Evolutionary conservation across 2,888 invertebrate genomes (phyloP), one percentile per base, ranked within the genome.

Genomic region (Acanthosepion pharaonis): DNA sequence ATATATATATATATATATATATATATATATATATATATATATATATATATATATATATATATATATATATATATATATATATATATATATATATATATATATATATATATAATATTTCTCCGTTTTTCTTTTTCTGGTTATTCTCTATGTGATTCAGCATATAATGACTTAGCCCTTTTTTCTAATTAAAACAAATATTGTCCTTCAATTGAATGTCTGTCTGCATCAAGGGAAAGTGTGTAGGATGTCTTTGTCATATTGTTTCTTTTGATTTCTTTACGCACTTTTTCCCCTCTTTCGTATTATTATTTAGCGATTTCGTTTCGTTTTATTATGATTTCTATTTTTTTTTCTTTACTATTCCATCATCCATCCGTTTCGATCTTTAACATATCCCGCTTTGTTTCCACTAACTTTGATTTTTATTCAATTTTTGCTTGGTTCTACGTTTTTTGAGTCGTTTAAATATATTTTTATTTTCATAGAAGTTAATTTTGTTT

Each of bases 141-240:
- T 64, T 28, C 28, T 28, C 64, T 64, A 28, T 64, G 25, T 25
- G 78, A 78, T 55, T 55, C 55, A 15, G 3, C 42, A 42, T 18
- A 20, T 55, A 55, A 55, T 55, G 55, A 55, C 15, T 55, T 55
- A 15, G 15, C 55, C 25, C 6, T 64, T 78, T n/a, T 78, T n/a
- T n/a, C 78, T 78, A 78, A 78, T 78, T 78, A 11, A 78, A 78
- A 78, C n/a, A 78, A 78, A 78, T 28, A 28, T 78, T 78, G 78
- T 78, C 78, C 78, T 78, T 78, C 78, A 78, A 78, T 78, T 6
- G 78, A 78, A n/a, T 78, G 78, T 78, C n/a, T n/a, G 78, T 78
- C 78, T 78, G n/a, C 78, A 78, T n/a, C 28, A n/a, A n/a, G 11
- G 78, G 78, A 9, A 78, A 78, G 28, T n/a, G 78, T 78, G 78